Base-by-base conservation (phyloP, 2,797 vertebrate genomes). In the Hoplostethus atlanticus region DNA sequence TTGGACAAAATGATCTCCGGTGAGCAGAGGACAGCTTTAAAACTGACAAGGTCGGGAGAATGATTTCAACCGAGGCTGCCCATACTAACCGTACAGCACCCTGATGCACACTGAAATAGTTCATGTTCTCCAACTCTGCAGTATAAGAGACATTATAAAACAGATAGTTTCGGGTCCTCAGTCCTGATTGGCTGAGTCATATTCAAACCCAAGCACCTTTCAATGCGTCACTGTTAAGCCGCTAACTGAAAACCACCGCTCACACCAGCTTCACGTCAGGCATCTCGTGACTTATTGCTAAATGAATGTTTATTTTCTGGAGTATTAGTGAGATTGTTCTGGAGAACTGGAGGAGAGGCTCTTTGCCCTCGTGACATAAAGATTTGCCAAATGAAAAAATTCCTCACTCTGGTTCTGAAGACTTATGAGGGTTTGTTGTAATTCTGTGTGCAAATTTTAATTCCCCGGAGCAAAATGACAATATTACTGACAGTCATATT, bases 401-500 rank as follows among this genome's bases (percentile, higher is more conserved):
- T 81, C 64, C 58, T 64, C 63, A 77, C 75, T 75, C 73, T n/a
- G n/a, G 25, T 76, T 85, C 68, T 72, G 54, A 64, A 56, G 73
- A 75, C 67, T 30, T 66, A 36, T 42, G 65, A 73, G 54, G 80
- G 62, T 60, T 77, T 79, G 71, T 77, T 76, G 64, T 51, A 36
- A 68, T 80, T 79, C 68, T 46, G 48, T n/a, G 40, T 10, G 58
- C 21, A 21, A 80, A 84, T 86, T 84, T 84, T 70, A 75, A 90
- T 78, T 85, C 79, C 82, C 68, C 0, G 21, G 63, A 85, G 85
- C 71, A 77, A 84, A 84, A 68, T 60, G 31, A 80, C 59, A 82
- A 82, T 79, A 84, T 84, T 78, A 87, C 79, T 74, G 80, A 84
- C 82, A 81, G 77, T 79, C 42, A 63, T 72, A 85, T 84, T 85